Evolutionary conservation across 2,888 invertebrate genomes (phyloP), one percentile per base, ranked within the genome.

Genomic region (Troides oblongomaculatus): DNA sequence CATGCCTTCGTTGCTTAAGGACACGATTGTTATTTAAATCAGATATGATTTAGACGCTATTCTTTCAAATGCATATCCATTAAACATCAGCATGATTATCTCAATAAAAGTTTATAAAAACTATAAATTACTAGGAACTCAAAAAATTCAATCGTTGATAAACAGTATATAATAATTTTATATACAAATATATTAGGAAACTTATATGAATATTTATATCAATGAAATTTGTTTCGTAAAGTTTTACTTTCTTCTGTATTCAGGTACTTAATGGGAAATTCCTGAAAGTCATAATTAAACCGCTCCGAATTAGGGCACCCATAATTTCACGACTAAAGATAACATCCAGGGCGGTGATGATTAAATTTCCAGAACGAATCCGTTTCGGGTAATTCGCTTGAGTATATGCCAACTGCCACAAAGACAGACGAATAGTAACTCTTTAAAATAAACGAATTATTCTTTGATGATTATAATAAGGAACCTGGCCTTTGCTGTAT

Each of bases 361-460:
- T 64, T 53, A 61, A 69, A 69, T 61, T 64, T 64, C 64, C 56
- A 64, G 56, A n/a, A 65, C 17, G 21, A 62, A 46, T 46, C 58
- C 65, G 58, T 50, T 62, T 62, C 62, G 56, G 57, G 46, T 69
- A 69, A 50, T 69, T 65, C 23, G 36, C 58, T 69, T 65, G 69
- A 69, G 58, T 46, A 65, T 50, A 60, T 69, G 69, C 69, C 69
- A 69, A 64, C 60, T 7, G 25, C 21, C 43, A 61, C 57, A 56
- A 59, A 64, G 64, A 60, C 53, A 53, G 43, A 69, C 56, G 21
- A 30, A 58, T 67, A 62, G n/a, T 62, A 53, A 53, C 56, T 39
- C 64, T 53, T 64, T 64, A 36, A 64, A 56, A 64, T 39, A 21
- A 64, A 68, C 39, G 17, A 60, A 68, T 56, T 43, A 61, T 61